A percentile compares a stretch with the other conserved stretches of the same genome.
These are phyloP conservation scores for Drosophila tropicalis DNA, from an alignment of 1,140 invertebrate species.

Conservation along the genomic window DNA sequence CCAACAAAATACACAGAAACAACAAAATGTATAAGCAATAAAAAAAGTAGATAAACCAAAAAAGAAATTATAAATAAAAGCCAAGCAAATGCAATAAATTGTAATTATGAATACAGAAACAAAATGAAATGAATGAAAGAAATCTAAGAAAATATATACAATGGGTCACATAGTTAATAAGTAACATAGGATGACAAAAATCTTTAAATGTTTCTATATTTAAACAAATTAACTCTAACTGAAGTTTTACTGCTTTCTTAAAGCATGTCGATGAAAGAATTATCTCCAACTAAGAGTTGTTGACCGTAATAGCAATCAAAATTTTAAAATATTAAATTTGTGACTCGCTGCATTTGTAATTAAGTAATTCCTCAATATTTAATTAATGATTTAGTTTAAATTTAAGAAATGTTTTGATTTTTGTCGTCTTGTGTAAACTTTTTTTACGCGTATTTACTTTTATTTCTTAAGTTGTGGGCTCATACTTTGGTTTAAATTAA, in stretches of 20 bases:
- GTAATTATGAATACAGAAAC: conserved; percentile 50
- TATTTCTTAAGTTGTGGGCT: neutral
- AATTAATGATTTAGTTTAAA: neutral
- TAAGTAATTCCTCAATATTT: neutral
- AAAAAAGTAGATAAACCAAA: conserved; percentile 36
- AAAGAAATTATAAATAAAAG: conserved; percentile 22
- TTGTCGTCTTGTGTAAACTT: neutral
- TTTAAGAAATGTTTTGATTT: neutral
- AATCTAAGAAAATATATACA: conserved; percentile 33
- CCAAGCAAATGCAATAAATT: conserved; percentile 66
- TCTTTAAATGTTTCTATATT: neutral
- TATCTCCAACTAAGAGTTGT: too few relatives aligned
- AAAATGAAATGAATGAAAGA: conserved; percentile 39
- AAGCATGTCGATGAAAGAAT: too few relatives aligned
- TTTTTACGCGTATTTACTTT: neutral
- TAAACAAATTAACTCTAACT: neutral
- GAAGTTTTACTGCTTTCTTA: too few relatives aligned
- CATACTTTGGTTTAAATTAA: neutral
- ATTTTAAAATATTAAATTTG: too few relatives aligned
- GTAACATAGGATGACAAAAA: neutral
- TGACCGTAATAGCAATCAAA: too few relatives aligned
- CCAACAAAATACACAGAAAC: conserved; percentile 5
- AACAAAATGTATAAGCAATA: conserved; percentile 61
- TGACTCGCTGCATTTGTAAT: too few relatives aligned
- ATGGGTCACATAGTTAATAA: conserved; percentile 31